These are phyloP conservation scores for Scartelaos histophorus DNA, from an alignment of 2,113 vertebrate genomes.

Conservation along the genomic window DNA sequence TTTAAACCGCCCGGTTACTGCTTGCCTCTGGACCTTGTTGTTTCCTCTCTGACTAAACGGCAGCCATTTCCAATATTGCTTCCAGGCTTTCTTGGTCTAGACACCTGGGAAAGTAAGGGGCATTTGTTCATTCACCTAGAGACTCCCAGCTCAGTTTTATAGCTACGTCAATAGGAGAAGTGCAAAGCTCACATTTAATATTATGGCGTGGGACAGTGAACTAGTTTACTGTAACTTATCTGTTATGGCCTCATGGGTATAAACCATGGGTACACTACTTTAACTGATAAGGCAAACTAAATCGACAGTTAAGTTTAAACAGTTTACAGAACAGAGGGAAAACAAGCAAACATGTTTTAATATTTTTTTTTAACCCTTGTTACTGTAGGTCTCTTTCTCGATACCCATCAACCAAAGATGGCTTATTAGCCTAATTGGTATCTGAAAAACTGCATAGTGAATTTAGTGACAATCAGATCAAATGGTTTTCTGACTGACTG, in stretches of 20 bases:
- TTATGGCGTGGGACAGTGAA: background rate
- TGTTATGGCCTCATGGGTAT: constrained; percentile 14
- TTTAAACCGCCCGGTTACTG: constrained; percentile 55
- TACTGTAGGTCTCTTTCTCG: too few species aligned
- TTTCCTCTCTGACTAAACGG: constrained; percentile 58
- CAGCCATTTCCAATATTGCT: constrained; percentile 7
- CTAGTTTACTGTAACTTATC: constrained; percentile 21
- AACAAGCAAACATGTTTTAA: too few species aligned
- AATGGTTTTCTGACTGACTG: background rate
- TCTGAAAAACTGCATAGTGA: background rate
- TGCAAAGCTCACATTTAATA: constrained; percentile 18
- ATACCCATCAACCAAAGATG: background rate
- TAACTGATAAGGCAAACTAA: background rate
- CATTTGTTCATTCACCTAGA: constrained; percentile 23
- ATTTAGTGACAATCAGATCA: background rate
- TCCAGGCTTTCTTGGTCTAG: constrained; percentile 42
- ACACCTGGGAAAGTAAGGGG: constrained; percentile 44
- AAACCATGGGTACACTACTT: background rate
- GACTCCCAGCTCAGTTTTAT: background rate
- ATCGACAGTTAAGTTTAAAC: background rate
- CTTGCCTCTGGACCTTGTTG: constrained; percentile 54
- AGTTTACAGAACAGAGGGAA: too few species aligned
- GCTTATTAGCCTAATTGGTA: background rate
- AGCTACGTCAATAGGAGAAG: background rate
- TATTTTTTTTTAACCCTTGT: background rate